These are phyloP conservation scores for Teleopsis dalmanni DNA, from an alignment of 1,140 invertebrate genomes.

Conservation along the genomic window DNA sequence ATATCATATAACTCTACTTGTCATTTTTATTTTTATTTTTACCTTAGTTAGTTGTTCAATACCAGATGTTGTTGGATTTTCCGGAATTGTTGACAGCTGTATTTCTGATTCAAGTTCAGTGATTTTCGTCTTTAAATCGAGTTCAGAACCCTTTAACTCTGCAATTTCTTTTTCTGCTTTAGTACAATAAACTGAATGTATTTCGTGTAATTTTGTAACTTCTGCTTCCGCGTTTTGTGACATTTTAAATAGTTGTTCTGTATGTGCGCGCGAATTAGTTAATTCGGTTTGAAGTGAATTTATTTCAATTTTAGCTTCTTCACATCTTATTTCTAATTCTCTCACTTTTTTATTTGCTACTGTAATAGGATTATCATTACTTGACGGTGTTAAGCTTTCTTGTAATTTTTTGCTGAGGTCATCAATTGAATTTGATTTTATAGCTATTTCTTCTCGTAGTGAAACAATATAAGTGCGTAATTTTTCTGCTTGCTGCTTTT, in stretches of 20 bases:
- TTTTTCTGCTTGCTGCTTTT: slow-evolving; percentile 56
- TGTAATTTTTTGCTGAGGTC: slow-evolving; percentile 61
- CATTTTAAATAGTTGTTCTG: slow-evolving; percentile 75
- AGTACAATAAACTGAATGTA: slow-evolving; percentile 55
- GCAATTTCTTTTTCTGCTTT: slow-evolving; percentile 54
- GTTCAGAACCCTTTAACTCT: slow-evolving; percentile 47
- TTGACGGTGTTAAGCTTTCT: slow-evolving; percentile 48
- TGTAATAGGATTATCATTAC: slow-evolving; percentile 44
- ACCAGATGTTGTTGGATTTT: slow-evolving; percentile 48
- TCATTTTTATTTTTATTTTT: slow-evolving; percentile 60
- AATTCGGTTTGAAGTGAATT: slow-evolving; percentile 65
- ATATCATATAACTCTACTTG: no score
- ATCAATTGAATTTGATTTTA: slow-evolving; percentile 57
- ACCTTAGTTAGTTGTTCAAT: slow-evolving; percentile 47
- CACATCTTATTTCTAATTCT: slow-evolving; percentile 65
- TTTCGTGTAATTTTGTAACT: slow-evolving; percentile 59
- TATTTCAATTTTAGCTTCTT: slow-evolving; percentile 59
- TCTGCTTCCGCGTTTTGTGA: slow-evolving; percentile 71
- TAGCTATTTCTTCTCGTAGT: slow-evolving; percentile 50
- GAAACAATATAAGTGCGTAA: slow-evolving; percentile 52
- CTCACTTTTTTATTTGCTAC: slow-evolving; percentile 55
- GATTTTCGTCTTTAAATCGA: slow-evolving; percentile 54
- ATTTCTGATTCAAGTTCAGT: slow-evolving; percentile 59
- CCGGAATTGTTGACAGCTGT: slow-evolving; percentile 51
- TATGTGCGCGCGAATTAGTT: slow-evolving; percentile 59